Base-by-base conservation (phyloP, 2,797 vertebrate genomes). In the Trichosurus vulpecula region DNA sequence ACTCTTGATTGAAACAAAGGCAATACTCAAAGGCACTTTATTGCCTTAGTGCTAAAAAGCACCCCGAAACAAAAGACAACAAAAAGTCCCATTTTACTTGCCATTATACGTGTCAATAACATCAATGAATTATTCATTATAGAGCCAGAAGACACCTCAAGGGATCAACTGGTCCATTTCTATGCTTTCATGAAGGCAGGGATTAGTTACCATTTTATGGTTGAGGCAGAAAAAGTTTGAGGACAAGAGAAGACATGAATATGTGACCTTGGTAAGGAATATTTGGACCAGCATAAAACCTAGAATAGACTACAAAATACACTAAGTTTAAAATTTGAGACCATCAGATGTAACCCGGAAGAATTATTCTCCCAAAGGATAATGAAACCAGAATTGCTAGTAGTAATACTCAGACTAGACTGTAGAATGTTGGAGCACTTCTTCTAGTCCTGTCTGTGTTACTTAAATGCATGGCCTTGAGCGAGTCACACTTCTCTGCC, bases 341-440 rank as follows among this genome's bases (percentile, higher is more conserved):
- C 35, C 41, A 81, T 47, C 16, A 25, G 22, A 81, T 16, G 19
- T 87, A 14, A 10, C 41, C 41, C 51, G 27, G 3, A 41, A 87
- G n/a, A 81, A 25, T 27, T 51, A 9, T 51, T 51, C 74, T 87
- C 41, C 16, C 19, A 52, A 92, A 95, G 51, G 51, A 81, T 54
- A 93, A 81, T 53, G 47, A 93, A 93, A 57, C 54, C 25, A 94
- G 35, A 16, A 47, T 94, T 90, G 57, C 53, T 91, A 47, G 92
- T 93, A 87, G 90, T 95, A 90, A 66, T 51, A 66, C 3, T 91
- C 66, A 93, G 29, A 91, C n/a, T 81, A 47, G 19, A 81, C n/a
- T 22, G 74, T 11, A 87, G 9, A 47, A 27, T 47, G 22, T 12
- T 47, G 22, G 22, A 87, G 51, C 10, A 29, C 25, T 4, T 25